Base-by-base conservation (phyloP, 2,113 vertebrate species). In the Pungitius pungitius region DNA sequence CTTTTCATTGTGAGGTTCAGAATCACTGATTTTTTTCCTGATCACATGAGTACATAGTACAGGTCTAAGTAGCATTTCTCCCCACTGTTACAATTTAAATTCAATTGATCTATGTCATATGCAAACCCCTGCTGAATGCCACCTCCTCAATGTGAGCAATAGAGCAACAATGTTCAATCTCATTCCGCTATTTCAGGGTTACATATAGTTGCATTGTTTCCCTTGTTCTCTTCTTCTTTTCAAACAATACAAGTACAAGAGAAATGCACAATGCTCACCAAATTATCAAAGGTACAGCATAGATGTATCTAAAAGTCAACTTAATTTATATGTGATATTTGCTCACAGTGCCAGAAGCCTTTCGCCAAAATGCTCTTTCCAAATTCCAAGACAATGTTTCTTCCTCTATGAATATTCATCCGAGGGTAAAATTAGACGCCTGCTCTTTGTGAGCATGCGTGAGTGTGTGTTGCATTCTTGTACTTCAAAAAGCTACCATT, bases 331-430 rank as follows among this genome's bases (percentile, higher is more conserved):
- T 51, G 20, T 24, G 22, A 75, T 59, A 6, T 79, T 76, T 73
- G 8, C 15, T 71, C 22, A 80, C 77, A 62, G 4, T 30, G 66
- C 59, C 67, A 35, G 33, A 69, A 69, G 63, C 33, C 22, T 55
- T 77, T 22, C 54, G 55, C 63, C 60, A 73, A 79, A 84, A 77
- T 64, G 13, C 43, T 77, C 24, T n/a, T 54, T 81, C 45, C 62
- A 30, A 63, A 70, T 86, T 77, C n/a, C n/a, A 66, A 82, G 27
- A 81, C 77, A 86, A 80, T 80, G 78, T 87, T 71, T 84, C 57
- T 75, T 84, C 56, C 66, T 51, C 63, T 82, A 87, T 90, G 83
- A 90, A 93, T 91, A 92, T 88, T 90, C 63, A 93, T 82, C 71
- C 71, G 56, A 57, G 73, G 81, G 62, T 90, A 88, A 86, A 90